These are phyloP conservation scores for Osmoderma eremita DNA, from an alignment of 2,888 invertebrate species.

Conservation along the genomic window DNA sequence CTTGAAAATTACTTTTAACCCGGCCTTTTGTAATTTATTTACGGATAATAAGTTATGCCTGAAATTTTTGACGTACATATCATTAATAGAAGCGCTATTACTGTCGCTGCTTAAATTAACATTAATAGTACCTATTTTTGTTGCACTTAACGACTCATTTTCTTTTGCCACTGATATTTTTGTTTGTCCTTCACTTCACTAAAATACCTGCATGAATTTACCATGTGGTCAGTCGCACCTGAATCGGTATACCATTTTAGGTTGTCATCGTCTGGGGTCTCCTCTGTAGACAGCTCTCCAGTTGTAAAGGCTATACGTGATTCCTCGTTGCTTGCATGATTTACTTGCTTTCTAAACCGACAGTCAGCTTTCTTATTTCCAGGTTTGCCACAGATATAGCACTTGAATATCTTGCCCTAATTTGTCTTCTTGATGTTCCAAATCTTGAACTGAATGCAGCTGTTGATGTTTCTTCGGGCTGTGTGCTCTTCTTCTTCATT, in stretches of 20 bases:
- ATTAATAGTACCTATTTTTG: slow-evolving; percentile 20
- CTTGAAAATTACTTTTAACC: slow-evolving; percentile 12
- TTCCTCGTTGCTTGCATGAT: background rate
- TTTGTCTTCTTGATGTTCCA: background rate
- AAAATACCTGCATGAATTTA: slow-evolving; percentile 22
- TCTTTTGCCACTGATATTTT: no score
- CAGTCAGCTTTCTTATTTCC: background rate
- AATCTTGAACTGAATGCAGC: background rate
- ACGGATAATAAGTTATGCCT: slow-evolving; percentile 28
- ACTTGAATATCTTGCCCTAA: background rate
- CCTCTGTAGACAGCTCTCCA: background rate
- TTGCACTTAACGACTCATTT: slow-evolving; percentile 5
- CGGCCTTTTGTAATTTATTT: slow-evolving; percentile 17
- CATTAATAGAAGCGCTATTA: slow-evolving; percentile 22
- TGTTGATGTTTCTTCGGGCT: background rate
- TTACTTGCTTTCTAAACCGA: background rate
- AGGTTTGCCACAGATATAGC: slow-evolving; percentile 6
- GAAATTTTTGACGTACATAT: slow-evolving; percentile 24
- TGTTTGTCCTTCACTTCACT: slow-evolving; percentile 9
- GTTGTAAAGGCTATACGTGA: background rate
- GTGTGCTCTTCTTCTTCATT: slow-evolving; percentile 10
- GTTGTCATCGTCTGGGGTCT: background rate
- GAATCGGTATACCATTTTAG: background rate
- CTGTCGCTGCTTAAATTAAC: slow-evolving; percentile 16
- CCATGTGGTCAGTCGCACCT: slow-evolving; percentile 27